A percentile compares a stretch with the other conserved stretches of the same genome.
These are phyloP conservation scores for Spheniscus humboldti DNA, from an alignment of 2,797 vertebrate species.

Conservation along the genomic window DNA sequence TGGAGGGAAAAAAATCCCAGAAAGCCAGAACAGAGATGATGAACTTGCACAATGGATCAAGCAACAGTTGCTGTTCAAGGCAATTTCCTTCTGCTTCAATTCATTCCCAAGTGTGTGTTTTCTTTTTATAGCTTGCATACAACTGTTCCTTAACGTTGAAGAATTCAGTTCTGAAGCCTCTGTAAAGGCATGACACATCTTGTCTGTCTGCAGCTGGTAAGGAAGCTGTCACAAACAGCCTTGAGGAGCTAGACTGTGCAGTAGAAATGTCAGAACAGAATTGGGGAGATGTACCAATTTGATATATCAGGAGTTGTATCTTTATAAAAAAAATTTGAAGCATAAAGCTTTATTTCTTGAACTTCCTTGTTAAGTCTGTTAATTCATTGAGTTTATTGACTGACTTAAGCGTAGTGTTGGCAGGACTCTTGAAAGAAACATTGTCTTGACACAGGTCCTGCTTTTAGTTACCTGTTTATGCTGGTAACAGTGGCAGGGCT, in stretches of 20 bases:
- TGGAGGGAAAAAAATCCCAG: background rate
- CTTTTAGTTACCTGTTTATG: background rate
- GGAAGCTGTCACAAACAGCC: background rate
- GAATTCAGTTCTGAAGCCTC: background rate
- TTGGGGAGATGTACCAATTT: background rate
- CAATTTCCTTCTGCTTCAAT: background rate
- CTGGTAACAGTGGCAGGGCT: background rate
- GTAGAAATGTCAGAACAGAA: background rate
- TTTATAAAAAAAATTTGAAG: background rate
- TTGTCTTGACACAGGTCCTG: background rate
- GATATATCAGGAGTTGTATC: background rate
- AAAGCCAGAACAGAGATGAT: background rate
- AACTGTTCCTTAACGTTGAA: background rate
- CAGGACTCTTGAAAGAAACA: background rate
- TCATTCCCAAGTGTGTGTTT: background rate
- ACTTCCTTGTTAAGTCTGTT: background rate
- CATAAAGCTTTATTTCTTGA: background rate
- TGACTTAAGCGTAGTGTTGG: background rate
- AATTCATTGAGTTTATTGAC: background rate
- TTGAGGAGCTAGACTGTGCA: background rate
- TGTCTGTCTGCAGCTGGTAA: constrained; percentile 3
- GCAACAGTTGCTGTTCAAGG: background rate
- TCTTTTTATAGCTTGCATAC: background rate
- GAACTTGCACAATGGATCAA: background rate
- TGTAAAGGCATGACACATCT: background rate